Base-by-base conservation (phyloP, 2,113 vertebrate genomes). In the Petroica traversi region DNA sequence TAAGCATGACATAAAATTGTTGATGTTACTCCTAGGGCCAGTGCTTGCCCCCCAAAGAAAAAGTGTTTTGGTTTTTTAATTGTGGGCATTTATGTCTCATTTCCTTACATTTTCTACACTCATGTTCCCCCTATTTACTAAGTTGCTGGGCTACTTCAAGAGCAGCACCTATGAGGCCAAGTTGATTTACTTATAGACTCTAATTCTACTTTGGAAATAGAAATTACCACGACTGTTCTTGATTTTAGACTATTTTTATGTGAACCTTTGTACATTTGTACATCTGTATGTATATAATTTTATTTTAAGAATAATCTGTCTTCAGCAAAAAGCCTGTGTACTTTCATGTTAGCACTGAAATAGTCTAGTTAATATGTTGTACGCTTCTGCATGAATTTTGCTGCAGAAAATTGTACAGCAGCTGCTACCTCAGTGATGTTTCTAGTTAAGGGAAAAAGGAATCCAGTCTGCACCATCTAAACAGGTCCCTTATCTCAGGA, bases 121-220 rank as follows among this genome's bases (percentile, higher is more conserved):
- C 29, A 54, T 88, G 29, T 22, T 96, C 8, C 17, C 26, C 22
- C 41, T 96, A 63, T 88, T 93, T 95, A 73, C 33, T 31, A 72
- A 88, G 24, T 28, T 77, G n/a, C 69, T 94, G 33, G 26, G 49
- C 55, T 76, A 41, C 38, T 63, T 82, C 34, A 85, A 54, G 52
- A 36, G 15, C 19, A 28, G 18, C 23, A 67, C 18, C 13, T 82
- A 25, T 57, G 72, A 24, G 46, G 34, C 63, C 74, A 89, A 68
- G 57, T 33, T 31, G 4, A 80, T 90, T 92, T 92, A 76, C 59
- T 68, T 59, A 11, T 52, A 85, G 16, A 78, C 57, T 48, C 3
- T 71, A 31, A 76, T 17, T 74, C 18, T 57, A 33, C 15, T 61
- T 77, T 51, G 17, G 51, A 88, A 92, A 46, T 26, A 51, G 31